A percentile compares a stretch with the other conserved stretches of the same genome.
phyloP scores from a whole-genome alignment of 2,113 vertebrate genomes.

The Hyperopisus bebe region DNA sequence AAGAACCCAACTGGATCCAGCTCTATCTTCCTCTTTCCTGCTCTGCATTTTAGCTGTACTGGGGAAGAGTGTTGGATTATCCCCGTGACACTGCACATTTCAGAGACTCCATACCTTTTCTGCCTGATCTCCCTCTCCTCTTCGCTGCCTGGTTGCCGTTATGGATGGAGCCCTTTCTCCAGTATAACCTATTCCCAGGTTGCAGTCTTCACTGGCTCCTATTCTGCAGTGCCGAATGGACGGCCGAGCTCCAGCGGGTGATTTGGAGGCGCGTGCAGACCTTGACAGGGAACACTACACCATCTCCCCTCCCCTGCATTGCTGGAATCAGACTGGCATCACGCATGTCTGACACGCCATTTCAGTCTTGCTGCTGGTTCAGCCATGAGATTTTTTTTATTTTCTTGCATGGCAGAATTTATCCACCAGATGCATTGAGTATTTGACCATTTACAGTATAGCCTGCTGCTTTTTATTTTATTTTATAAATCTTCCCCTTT shows the following conservation, averaged over 20 bases:
- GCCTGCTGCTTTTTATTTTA: not conserved
- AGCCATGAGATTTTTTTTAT: not conserved
- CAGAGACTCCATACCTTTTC: conserved; percentile 22
- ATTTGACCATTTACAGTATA: not conserved
- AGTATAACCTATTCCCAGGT: not conserved
- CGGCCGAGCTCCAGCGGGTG: too few relatives aligned
- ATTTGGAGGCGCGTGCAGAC: not conserved
- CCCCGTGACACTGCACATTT: not conserved
- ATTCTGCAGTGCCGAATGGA: not conserved
- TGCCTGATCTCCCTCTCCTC: conserved; percentile 34
- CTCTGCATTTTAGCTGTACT: not conserved
- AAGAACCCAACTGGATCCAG: not conserved
- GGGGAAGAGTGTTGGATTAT: not conserved
- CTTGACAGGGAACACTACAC: not conserved
- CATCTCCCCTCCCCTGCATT: not conserved
- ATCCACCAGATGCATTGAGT: not conserved
- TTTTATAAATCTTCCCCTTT: not conserved
- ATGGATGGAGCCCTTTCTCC: conserved; percentile 10
- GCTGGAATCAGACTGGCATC: not conserved
- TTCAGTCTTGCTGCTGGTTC: not conserved
- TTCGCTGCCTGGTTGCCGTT: conserved; percentile 36
- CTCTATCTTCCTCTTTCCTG: not conserved
- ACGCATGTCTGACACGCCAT: not conserved
- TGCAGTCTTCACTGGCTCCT: not conserved
- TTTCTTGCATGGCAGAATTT: conserved; percentile 1